Base-by-base conservation (phyloP, 1,140 invertebrate genomes). In the Teleogryllus occipitalis region DNA sequence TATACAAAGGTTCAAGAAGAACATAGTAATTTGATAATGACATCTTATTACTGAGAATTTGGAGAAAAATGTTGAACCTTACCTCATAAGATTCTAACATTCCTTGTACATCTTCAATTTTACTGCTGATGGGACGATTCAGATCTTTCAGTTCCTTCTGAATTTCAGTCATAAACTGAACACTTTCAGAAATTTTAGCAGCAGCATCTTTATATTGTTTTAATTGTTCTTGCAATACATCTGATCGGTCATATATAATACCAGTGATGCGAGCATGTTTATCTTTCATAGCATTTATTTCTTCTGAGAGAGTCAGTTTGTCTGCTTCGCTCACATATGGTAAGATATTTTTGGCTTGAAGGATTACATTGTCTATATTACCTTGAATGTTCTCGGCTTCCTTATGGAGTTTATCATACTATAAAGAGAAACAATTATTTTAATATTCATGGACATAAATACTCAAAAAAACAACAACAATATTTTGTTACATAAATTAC, bases 281-380 rank as follows among this genome's bases (percentile, higher is more conserved):
- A 83, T 96, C 94, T 81, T 91, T 93, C 83, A 96, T 86, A 77
- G 90, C 90, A 77, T 92, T 92, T 27, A 97, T 86, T 81, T 93
- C 91, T 83, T 95, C 94, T 82, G 92, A 92, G 0, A 96, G 86
- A 81, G 92, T 92, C 10, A 96, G 86, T 83, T 95, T 94, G 82
- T 97, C 95, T 0, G 94, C 91, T 85, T 96, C 95, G 82, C 91
- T 95, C n/a, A 97, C 86, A 0, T 93, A 92, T 48, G 93, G 92
- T 79, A 94, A 85, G 79, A 97, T 93, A 47, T 91, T 90, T 85
- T 93, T 93, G n/a, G 91, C 92, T 86, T 94, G 92, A 81, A 94
- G 92, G 54, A 90, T 89, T 47, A 96, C 90, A 83, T 92, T 91
- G 76, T 90, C 91, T 75, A 96, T 92, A 73, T 92, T 89, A 46